A percentile compares a stretch with the other conserved stretches of the same genome.
These are phyloP conservation scores for Enteromius viviparus DNA, from an alignment of 2,797 vertebrate genomes.

Conservation along the genomic window DNA sequence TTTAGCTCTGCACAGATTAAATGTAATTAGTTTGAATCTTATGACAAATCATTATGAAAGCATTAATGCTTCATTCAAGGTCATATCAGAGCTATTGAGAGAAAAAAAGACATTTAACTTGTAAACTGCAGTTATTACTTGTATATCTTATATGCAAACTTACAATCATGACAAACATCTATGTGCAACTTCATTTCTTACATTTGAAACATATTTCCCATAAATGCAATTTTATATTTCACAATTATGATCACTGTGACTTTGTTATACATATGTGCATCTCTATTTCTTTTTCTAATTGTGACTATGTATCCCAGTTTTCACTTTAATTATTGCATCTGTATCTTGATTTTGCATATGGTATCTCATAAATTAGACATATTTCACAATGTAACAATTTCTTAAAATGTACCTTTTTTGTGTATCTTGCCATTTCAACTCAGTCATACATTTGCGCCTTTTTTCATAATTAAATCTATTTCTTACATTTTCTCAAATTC, in stretches of 20 bases:
- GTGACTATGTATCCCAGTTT: not conserved
- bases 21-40: not conserved
- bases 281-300: not conserved
- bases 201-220: not conserved
- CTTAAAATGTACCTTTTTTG: not conserved
- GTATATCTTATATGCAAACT: not conserved
- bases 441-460: not conserved
- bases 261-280: not conserved
- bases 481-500: not conserved
- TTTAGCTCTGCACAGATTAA: slow-evolving; percentile 8
- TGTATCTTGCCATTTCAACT: not conserved
- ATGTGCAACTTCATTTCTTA: not conserved
- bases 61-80: not conserved
- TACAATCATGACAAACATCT: not conserved
- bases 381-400: not conserved
- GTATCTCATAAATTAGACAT: not conserved
- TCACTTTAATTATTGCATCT: not conserved
- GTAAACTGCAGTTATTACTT: not conserved
- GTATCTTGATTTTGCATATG: not conserved
- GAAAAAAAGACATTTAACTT: not conserved
- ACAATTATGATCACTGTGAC: not conserved
- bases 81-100: not conserved
- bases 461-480: not conserved
- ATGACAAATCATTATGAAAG: not conserved
- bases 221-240: not conserved